phyloP scores from a whole-genome alignment of 1,140 invertebrate species.

The Drosophila saltans region DNA sequence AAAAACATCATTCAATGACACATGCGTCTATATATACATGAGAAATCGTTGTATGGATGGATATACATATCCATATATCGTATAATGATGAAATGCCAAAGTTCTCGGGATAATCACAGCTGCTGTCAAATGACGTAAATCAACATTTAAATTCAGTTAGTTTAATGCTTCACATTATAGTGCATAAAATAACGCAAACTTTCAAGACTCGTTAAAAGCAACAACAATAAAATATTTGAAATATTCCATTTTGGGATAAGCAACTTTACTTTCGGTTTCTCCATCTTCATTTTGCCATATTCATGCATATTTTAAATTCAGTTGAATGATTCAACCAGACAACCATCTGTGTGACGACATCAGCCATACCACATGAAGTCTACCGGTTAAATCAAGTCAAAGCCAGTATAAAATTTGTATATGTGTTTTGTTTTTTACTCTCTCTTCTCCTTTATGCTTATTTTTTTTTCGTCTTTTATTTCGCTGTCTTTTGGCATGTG shows the following conservation, averaged over 20 bases:
- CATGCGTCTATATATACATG: slow-evolving; percentile 16
- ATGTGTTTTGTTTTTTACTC: not conserved
- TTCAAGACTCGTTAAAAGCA: not conserved
- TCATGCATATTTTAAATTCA: slow-evolving; percentile 27
- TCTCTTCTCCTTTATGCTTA: not conserved
- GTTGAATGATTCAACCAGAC: slow-evolving; percentile 60
- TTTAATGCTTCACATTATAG: not conserved
- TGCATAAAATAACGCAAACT: not conserved
- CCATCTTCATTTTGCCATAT: not conserved
- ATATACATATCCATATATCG: not conserved
- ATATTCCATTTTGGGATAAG: not conserved
- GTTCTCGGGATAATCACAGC: slow-evolving; percentile 2
- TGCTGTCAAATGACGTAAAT: slow-evolving; percentile 12
- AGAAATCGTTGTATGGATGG: slow-evolving; percentile 7
- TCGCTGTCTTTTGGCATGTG: slow-evolving; percentile 56
- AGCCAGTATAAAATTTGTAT: slow-evolving; percentile 9
- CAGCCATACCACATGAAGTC: slow-evolving; percentile 23
- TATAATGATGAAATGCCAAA: slow-evolving; percentile 10
- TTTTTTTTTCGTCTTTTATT: not conserved
- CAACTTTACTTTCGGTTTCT: not conserved
- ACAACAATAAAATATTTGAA: not conserved
- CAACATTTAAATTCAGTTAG: not conserved
- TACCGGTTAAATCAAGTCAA: slow-evolving; percentile 37
- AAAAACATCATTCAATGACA: slow-evolving; percentile 28
- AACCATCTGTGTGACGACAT: slow-evolving; percentile 65